Evolutionary conservation across 2,888 invertebrate genomes (phyloP).

Genomic region (Mimachlamys varia): DNA sequence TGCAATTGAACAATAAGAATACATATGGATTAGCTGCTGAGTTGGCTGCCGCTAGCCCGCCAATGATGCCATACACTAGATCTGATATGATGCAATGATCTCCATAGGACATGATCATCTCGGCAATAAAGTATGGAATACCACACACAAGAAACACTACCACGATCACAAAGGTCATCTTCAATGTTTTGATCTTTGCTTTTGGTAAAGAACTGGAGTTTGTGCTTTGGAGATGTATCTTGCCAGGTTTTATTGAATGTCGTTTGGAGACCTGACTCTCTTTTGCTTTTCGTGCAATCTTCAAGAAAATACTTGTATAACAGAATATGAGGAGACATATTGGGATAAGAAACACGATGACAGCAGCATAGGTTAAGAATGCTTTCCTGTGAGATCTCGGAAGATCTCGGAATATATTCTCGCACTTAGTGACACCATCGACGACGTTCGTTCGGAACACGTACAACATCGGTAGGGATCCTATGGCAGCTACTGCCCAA

Average conservation of each 20-base stretch:
- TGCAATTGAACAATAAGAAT: slow-evolving; percentile 78
- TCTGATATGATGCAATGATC: slow-evolving; percentile 66
- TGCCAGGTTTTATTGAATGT: slow-evolving; percentile 72
- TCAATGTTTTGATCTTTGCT: slow-evolving; percentile 80
- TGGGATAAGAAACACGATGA: slow-evolving; percentile 78
- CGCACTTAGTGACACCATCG: slow-evolving; percentile 70
- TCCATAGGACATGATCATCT: slow-evolving; percentile 79
- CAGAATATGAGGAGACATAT: slow-evolving; percentile 75
- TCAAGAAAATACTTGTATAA: slow-evolving; percentile 79
- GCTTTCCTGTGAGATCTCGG: slow-evolving; percentile 73
- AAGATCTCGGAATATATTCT: slow-evolving; percentile 74
- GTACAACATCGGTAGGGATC: slow-evolving; percentile 74
- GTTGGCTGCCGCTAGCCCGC: slow-evolving; percentile 78
- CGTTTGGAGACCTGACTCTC: slow-evolving; percentile 66
- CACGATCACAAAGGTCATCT: slow-evolving; percentile 81
- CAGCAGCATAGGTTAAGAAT: slow-evolving; percentile 71
- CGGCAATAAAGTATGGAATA: slow-evolving; percentile 78
- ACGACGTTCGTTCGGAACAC: slow-evolving; percentile 70
- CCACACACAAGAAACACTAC: slow-evolving; percentile 78
- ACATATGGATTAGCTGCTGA: slow-evolving; percentile 79
- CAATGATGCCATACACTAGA: slow-evolving; percentile 72
- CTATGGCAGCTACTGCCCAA: slow-evolving; percentile 71
- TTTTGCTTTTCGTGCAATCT: slow-evolving; percentile 76
- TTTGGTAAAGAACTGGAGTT: slow-evolving; percentile 77
- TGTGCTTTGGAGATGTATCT: slow-evolving; percentile 77